Evolutionary conservation across 2,797 vertebrate genomes (phyloP).

Genomic region (Gallinago solitaria): DNA sequence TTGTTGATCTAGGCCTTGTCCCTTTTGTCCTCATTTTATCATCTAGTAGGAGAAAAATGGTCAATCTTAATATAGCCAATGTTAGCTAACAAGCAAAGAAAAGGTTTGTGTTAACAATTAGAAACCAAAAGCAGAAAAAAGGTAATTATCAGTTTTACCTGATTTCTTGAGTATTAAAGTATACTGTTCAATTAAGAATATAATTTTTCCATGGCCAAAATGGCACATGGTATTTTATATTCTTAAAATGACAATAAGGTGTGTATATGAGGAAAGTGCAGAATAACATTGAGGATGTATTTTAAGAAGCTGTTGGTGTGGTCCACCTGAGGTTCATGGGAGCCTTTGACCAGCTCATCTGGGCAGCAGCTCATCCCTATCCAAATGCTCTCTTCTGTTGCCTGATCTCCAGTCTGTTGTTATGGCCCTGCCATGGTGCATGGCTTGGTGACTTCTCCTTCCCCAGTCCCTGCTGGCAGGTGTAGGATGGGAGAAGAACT

Average conservation of each 20-base stretch:
- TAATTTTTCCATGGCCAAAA: neutral
- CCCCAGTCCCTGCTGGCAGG: neutral
- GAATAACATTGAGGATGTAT: neutral
- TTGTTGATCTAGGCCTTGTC: neutral
- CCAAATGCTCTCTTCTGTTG: neutral
- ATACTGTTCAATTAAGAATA: neutral
- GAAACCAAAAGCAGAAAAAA: neutral
- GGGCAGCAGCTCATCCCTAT: neutral
- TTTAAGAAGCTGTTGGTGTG: neutral
- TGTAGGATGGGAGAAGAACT: neutral
- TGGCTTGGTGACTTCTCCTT: too few species aligned
- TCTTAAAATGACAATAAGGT: neutral
- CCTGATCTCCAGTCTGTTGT: neutral
- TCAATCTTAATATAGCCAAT: neutral
- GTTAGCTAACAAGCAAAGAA: neutral
- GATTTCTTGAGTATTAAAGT: neutral
- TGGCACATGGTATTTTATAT: neutral
- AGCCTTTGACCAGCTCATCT: neutral
- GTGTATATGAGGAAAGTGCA: neutral
- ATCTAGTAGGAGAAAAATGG: neutral
- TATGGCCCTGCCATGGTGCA: rapidly evolving
- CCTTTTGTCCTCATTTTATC: neutral
- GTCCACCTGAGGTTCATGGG: neutral
- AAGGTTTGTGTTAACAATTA: neutral
- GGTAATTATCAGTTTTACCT: neutral